phyloP scores from a whole-genome alignment of 2,888 invertebrate genomes.

The Tuta absoluta region DNA sequence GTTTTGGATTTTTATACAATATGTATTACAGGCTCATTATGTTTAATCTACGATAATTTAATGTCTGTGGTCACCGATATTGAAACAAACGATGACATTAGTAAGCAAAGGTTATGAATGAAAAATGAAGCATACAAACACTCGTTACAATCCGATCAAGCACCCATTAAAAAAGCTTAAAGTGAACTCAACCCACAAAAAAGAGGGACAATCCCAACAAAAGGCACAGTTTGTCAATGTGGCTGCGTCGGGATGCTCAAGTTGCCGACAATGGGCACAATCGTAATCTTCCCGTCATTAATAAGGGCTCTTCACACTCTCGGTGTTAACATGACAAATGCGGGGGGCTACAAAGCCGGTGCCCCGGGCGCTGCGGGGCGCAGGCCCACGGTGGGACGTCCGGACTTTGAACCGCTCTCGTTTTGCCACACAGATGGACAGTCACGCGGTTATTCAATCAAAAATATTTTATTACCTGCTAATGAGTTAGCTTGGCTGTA shows the following conservation, averaged over 20 bases:
- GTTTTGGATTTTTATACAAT: background rate
- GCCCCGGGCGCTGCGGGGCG: conserved; percentile 31
- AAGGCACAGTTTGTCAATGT: conserved; percentile 47
- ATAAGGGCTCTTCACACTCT: conserved; percentile 76
- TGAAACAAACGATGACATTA: background rate
- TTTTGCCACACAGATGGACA: conserved; percentile 54
- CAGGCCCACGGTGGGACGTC: conserved; percentile 54
- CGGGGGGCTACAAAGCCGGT: conserved; percentile 55
- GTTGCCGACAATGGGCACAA: conserved; percentile 57
- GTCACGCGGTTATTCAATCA: conserved; percentile 27
- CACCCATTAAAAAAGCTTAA: conserved; percentile 31
- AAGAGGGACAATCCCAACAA: conserved; percentile 43
- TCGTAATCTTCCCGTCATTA: conserved; percentile 74
- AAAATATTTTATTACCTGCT: background rate
- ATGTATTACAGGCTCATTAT: background rate
- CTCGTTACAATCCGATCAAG: background rate
- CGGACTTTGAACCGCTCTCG: conserved; percentile 46
- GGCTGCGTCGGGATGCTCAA: conserved; percentile 28
- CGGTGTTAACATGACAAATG: conserved; percentile 80
- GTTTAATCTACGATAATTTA: background rate
- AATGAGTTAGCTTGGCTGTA: too few species aligned
- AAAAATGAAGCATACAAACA: background rate
- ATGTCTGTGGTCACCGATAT: background rate
- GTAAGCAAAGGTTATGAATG: background rate
- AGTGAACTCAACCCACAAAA: conserved; percentile 34